Conservation (phyloP, 2,888 invertebrate genomes). For the Caenorhabditis auriculariae region DNA sequence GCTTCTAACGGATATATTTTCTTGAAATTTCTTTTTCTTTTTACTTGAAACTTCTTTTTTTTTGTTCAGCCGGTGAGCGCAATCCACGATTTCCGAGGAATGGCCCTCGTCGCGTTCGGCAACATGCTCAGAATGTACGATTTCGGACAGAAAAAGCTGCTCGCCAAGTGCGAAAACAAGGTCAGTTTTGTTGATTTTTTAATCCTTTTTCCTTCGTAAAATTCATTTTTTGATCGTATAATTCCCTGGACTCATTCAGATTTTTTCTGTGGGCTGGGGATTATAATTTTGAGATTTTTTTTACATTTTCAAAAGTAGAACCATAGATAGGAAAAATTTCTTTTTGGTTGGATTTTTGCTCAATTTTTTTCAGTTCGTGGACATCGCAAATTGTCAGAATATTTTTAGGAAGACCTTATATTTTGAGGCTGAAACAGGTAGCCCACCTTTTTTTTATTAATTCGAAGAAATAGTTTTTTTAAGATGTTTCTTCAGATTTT, state of each 20-base stretch:
- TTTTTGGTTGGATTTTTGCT: too few relatives aligned
- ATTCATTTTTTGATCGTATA: not conserved
- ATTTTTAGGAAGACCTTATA: too few relatives aligned
- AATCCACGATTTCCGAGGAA: slow-evolving; percentile 85
- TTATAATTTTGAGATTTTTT: not conserved
- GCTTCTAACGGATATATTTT: not conserved
- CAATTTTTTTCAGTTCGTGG: too few relatives aligned
- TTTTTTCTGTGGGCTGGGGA: not conserved
- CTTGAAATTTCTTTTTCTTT: not conserved
- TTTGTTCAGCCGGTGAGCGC: slow-evolving; percentile 70
- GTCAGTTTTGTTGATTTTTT: slow-evolving; percentile 61
- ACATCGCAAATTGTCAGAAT: too few relatives aligned
- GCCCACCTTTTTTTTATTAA: too few relatives aligned
- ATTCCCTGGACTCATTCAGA: not conserved
- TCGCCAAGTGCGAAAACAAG: slow-evolving; percentile 96
- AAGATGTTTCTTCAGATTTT: too few relatives aligned
- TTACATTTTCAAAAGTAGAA: not conserved
- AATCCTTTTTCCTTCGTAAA: too few relatives aligned
- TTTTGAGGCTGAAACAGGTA: too few relatives aligned
- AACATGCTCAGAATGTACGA: slow-evolving; percentile 89
- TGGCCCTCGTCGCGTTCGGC: slow-evolving; percentile 88
- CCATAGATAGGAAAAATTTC: not conserved
- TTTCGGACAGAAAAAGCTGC: slow-evolving; percentile 89
- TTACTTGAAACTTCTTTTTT: not conserved
- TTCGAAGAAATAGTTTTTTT: too few relatives aligned